Evolutionary conservation across 2,113 vertebrate species (phyloP).

Genomic region (Zingel zingel): DNA sequence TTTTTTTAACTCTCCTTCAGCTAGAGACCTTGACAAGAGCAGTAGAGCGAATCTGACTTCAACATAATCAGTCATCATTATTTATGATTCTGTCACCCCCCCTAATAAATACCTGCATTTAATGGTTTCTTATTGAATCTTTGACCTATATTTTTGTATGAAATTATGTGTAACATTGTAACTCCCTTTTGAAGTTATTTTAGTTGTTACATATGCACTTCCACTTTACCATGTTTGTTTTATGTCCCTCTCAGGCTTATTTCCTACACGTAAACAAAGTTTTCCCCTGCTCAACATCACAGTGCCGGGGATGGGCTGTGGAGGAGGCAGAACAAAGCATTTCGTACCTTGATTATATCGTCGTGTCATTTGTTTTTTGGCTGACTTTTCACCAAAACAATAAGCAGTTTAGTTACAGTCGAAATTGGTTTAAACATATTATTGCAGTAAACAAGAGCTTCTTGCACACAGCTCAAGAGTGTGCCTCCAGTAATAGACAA

Average conservation of each 20-base stretch:
- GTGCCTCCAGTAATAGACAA: neutral
- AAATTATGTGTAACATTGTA: neutral
- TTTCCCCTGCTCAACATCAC: constrained; percentile 14
- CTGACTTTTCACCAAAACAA: neutral
- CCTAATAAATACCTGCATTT: neutral
- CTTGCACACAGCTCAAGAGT: neutral
- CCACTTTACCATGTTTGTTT: constrained; percentile 1
- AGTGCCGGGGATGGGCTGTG: neutral
- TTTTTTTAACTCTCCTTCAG: neutral
- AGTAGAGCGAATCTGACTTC: neutral
- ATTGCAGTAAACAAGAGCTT: constrained; percentile 8
- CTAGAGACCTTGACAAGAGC: neutral
- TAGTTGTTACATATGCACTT: neutral
- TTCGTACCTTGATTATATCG: neutral
- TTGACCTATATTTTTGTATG: neutral
- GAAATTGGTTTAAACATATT: constrained; percentile 6
- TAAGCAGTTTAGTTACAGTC: neutral
- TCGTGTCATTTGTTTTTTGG: neutral
- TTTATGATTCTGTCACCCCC: neutral
- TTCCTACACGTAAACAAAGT: neutral
- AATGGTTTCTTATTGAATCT: neutral
- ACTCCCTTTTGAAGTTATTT: neutral
- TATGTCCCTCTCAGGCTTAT: neutral
- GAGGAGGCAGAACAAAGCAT: neutral
- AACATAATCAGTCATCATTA: neutral